Conservation (phyloP, 1,140 invertebrate species). For the Venustaconcha ellipsiformis region DNA sequence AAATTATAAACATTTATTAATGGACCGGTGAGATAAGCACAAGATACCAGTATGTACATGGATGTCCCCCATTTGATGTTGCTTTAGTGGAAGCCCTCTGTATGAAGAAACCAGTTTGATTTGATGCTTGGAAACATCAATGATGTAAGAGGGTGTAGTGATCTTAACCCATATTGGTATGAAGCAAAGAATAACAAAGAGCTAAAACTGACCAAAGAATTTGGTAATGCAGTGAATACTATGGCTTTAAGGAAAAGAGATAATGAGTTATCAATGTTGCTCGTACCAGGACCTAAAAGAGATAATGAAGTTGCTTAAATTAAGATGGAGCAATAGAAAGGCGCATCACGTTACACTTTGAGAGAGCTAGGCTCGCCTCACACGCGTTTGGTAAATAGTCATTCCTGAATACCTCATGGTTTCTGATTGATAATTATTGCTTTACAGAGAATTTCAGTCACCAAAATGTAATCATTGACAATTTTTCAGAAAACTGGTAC, state of each 20-base stretch:
- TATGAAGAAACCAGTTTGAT: constrained; percentile 37
- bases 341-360: neutral
- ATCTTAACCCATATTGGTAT: too few species aligned
- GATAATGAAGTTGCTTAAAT: constrained; percentile 2
- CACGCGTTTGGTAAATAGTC: neutral
- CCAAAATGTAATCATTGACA: neutral
- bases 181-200: neutral
- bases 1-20: too few species aligned
- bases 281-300: neutral
- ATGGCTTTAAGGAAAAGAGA: neutral
- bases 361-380: neutral
- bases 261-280: neutral
- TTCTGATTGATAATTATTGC: neutral
- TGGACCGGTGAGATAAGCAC: too few species aligned
- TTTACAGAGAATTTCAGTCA: constrained; percentile 13
- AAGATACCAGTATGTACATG: too few species aligned
- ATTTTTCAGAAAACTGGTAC: neutral
- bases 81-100: constrained; percentile 13
- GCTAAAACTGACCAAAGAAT: too few species aligned
- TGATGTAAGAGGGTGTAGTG: constrained; percentile 9
- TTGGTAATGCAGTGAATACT: neutral
- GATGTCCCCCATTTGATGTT: too few species aligned
- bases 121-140: constrained; percentile 35
- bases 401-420: neutral
- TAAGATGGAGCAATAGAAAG: neutral